A percentile compares a stretch with the other conserved stretches of the same genome.
phyloP scores from a whole-genome alignment of 37 sponge, comb jelly and placozoan genomes.

The Chondrosia reniformis region DNA sequence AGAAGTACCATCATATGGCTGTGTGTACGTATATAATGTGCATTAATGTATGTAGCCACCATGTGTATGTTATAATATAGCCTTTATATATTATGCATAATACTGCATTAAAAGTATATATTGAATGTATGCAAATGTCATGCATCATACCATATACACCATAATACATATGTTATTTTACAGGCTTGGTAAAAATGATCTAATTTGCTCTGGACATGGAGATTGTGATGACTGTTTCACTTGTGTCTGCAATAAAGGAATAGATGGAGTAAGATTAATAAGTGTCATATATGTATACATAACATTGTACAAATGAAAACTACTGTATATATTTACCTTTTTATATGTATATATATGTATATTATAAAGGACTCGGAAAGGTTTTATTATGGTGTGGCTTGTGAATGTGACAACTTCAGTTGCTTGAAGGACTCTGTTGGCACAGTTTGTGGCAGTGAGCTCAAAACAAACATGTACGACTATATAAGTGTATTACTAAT shows the following conservation, averaged over 20 bases:
- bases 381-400: neutral
- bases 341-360: constrained; percentile 1
- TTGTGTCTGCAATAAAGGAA: neutral
- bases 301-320: neutral
- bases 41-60: constrained; percentile 17
- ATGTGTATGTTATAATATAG: neutral
- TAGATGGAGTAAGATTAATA: neutral
- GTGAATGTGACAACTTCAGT: constrained; percentile 8
- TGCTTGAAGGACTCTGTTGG: constrained; percentile 1
- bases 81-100: neutral
- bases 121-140: too few relatives aligned
- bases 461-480: too few relatives aligned
- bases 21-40: too few relatives aligned
- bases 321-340: neutral
- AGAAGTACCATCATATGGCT: too few relatives aligned
- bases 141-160: too few relatives aligned
- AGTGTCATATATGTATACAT: neutral
- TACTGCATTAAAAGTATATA: neutral
- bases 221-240: neutral
- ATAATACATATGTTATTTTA: too few relatives aligned
- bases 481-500: too few relatives aligned
- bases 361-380: neutral
- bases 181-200: neutral
- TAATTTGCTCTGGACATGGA: neutral
- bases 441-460: neutral